Conservation (phyloP, 2,888 invertebrate genomes). For the Lasius platythorax region DNA sequence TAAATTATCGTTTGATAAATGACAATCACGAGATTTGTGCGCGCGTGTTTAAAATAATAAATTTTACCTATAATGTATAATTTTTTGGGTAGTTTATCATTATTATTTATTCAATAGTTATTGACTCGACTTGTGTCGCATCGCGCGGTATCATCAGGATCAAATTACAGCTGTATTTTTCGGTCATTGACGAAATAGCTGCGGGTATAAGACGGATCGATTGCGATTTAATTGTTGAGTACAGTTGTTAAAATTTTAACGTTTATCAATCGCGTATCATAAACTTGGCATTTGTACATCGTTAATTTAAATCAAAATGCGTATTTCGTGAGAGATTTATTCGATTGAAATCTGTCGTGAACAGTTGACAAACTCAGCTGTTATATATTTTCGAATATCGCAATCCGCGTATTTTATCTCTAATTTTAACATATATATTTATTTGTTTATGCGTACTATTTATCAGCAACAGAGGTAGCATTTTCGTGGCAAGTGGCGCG, state of each 20-base stretch:
- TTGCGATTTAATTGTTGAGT: background rate
- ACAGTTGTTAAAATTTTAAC: background rate
- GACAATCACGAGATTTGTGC: background rate
- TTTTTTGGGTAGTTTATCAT: background rate
- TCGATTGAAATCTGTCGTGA: background rate
- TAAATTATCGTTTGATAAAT: background rate
- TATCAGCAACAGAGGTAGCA: too few relatives aligned
- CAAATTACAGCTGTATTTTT: too few relatives aligned
- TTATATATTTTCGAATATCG: too few relatives aligned
- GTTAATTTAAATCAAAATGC: background rate
- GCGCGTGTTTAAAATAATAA: background rate
- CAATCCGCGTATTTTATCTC: too few relatives aligned
- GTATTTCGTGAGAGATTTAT: background rate
- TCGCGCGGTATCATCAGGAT: too few relatives aligned
- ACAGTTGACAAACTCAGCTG: background rate
- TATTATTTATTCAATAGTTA: too few relatives aligned
- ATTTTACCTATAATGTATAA: background rate
- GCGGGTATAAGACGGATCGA: background rate
- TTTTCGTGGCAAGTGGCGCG: too few relatives aligned
- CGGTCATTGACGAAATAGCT: background rate
- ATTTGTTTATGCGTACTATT: too few relatives aligned
- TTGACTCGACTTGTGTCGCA: too few relatives aligned
- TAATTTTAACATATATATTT: too few relatives aligned
- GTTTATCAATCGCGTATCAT: background rate
- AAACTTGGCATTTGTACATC: background rate